A percentile compares a stretch with the other conserved stretches of the same genome.
Evolutionary conservation across 2,797 vertebrate genomes (phyloP).

Genomic region (Xenops minutus): DNA sequence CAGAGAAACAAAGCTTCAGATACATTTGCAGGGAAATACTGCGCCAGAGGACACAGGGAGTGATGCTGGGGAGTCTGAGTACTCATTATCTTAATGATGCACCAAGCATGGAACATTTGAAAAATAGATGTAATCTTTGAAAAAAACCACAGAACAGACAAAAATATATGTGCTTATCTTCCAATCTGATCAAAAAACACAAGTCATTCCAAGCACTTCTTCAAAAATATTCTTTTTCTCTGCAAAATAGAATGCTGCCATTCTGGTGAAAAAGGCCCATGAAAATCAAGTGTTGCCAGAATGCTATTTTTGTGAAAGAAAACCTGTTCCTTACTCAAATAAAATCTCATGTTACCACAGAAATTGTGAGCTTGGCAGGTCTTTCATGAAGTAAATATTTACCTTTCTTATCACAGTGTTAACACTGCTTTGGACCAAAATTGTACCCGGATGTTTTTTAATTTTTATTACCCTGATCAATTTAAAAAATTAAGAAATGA

Average conservation of each 20-base stretch:
- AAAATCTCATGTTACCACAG: slow-evolving; percentile 7
- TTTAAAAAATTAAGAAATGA: not conserved
- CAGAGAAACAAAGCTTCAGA: not conserved
- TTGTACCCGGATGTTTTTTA: not conserved
- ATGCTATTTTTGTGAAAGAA: slow-evolving; percentile 18
- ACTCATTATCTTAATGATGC: not conserved
- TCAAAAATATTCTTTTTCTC: not conserved
- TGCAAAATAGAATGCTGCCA: not conserved
- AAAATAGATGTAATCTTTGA: not conserved
- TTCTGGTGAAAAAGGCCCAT: not conserved
- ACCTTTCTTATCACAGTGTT: not conserved
- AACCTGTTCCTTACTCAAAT: not conserved
- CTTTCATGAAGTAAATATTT: slow-evolving; percentile 12
- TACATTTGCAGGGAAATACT: not conserved
- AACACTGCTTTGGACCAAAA: not conserved
- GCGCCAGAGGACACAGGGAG: not conserved
- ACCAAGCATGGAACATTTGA: not conserved
- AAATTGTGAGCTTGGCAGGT: not conserved
- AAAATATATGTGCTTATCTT: not conserved
- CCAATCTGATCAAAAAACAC: not conserved
- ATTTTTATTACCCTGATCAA: not conserved
- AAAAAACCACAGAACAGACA: not conserved
- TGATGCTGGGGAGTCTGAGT: not conserved
- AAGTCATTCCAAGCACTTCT: not conserved
- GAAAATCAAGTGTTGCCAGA: not conserved